Evolutionary conservation across 2,888 invertebrate genomes (phyloP).

Genomic region (Salpingus planirostris): DNA sequence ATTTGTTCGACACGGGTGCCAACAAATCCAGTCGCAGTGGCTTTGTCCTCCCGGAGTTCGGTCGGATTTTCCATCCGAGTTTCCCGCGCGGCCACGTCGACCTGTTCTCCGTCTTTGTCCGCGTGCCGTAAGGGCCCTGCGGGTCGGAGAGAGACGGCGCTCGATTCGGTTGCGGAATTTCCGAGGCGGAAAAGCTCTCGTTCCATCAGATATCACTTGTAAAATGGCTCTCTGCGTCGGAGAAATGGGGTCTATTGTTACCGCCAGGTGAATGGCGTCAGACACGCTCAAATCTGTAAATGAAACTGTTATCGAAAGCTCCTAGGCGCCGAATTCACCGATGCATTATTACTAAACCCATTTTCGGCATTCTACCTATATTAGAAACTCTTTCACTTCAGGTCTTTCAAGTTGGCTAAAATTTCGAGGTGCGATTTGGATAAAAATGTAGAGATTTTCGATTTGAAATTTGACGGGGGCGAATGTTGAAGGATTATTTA

Average conservation of each 20-base stretch:
- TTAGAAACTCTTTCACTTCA: too few species aligned
- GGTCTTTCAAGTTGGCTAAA: too few species aligned
- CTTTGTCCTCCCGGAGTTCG: constrained; percentile 26
- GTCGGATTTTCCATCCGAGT: constrained; percentile 21
- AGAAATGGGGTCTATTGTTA: constrained; percentile 31
- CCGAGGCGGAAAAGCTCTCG: constrained; percentile 23
- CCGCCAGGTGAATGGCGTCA: constrained; percentile 29
- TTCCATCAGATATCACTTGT: constrained; percentile 27
- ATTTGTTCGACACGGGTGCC: constrained; percentile 45
- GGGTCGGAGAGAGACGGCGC: constrained; percentile 7
- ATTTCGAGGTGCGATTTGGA: too few species aligned
- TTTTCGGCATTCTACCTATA: too few species aligned
- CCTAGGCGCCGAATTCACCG: too few species aligned
- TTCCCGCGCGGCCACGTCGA: too few species aligned
- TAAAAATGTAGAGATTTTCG: too few species aligned
- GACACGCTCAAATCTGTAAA: constrained; percentile 35
- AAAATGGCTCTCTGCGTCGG: constrained; percentile 26
- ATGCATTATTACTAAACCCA: too few species aligned
- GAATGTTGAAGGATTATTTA: too few species aligned
- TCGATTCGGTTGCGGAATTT: constrained; percentile 10
- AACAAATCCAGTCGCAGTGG: constrained; percentile 40
- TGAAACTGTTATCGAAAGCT: constrained; percentile 34
- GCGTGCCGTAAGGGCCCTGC: too few species aligned
- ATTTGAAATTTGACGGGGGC: too few species aligned
- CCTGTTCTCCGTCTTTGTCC: too few species aligned